These are phyloP conservation scores for Drosophila fuyamai DNA, from an alignment of 1,140 invertebrate genomes.

Conservation along the genomic window DNA sequence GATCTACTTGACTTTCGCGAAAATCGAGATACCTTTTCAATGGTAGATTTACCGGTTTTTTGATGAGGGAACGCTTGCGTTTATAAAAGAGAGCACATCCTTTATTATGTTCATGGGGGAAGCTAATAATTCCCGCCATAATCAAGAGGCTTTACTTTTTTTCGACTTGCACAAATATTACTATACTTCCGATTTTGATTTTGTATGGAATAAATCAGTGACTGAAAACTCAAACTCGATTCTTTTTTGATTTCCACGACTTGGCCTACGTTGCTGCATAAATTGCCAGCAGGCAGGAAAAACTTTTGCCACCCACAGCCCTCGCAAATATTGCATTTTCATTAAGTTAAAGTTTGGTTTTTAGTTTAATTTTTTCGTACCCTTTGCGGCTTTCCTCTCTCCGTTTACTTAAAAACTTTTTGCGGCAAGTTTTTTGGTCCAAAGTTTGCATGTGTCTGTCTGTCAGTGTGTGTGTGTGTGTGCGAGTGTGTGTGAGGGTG, in stretches of 20 bases:
- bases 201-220: conserved; percentile 32
- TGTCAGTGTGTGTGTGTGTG: conserved; percentile 30
- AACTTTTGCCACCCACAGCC: conserved; percentile 39
- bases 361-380: conserved; percentile 63
- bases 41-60: neutral
- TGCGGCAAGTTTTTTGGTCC: conserved; percentile 59
- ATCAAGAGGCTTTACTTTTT: conserved; percentile 12
- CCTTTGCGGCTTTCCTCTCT: conserved; percentile 33
- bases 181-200: conserved; percentile 28
- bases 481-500: conserved; percentile 8
- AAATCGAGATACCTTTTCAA: conserved; percentile 1
- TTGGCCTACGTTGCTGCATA: conserved; percentile 59
- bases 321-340: conserved; percentile 76
- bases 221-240: conserved; percentile 25
- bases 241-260: conserved; percentile 34
- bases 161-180: neutral
- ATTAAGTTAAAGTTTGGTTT: conserved; percentile 79
- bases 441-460: conserved; percentile 53
- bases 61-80: neutral
- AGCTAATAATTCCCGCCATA: conserved; percentile 3
- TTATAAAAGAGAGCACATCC: neutral
- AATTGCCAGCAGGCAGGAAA: conserved; percentile 60
- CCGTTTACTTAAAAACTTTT: conserved; percentile 76
- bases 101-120: neutral
- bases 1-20: neutral